Evolutionary conservation across 2,888 invertebrate genomes (phyloP), one percentile per base, ranked within the genome.

Genomic region (Drosophila bunnanda): DNA sequence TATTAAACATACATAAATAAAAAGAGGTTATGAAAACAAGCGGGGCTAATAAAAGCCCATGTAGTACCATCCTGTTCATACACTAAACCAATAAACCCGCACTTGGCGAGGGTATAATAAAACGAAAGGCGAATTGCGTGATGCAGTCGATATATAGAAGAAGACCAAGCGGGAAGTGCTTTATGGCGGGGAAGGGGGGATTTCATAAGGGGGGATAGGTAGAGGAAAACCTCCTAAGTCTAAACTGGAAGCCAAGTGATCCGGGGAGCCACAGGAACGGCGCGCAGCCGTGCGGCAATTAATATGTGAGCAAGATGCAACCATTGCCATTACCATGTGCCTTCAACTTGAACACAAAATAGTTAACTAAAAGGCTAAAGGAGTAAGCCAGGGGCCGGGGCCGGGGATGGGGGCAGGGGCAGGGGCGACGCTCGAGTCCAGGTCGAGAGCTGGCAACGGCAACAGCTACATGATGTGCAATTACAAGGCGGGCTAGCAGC

Each of bases 251-350:
- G 66, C 50, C 60, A 62, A 69, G 57, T 44, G 38, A 53, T 39
- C 44, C 43, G 43, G 70, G 69, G 56, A 67, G 66, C 81, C 81
- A 80, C 87, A 87, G 70, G 84, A 86, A 84, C 50, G 88, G 89
- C 88, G 86, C 85, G 88, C 88, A 89, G 75, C 86, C 86, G 83
- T 85, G 88, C 83, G 89, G 89, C 85, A 86, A 86, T 86, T 86
- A 86, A 86, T 86, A 86, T 89, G 89, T 86, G 88, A 83, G 84
- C 88, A 76, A 71, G 88, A 83, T 85, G 89, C 82, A 89, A 84
- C 83, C 89, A 89, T 89, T 83, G 86, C 85, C 87, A 86, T 86
- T 86, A 86, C 88, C 85, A 86, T 86, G 85, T 89, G 85, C 85
- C 85, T 86, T 86, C 85, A 85, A 85, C 83, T 86, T 86, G 88